Base-by-base conservation (phyloP, 2,888 invertebrate genomes). In the Calameuta pallipes region DNA sequence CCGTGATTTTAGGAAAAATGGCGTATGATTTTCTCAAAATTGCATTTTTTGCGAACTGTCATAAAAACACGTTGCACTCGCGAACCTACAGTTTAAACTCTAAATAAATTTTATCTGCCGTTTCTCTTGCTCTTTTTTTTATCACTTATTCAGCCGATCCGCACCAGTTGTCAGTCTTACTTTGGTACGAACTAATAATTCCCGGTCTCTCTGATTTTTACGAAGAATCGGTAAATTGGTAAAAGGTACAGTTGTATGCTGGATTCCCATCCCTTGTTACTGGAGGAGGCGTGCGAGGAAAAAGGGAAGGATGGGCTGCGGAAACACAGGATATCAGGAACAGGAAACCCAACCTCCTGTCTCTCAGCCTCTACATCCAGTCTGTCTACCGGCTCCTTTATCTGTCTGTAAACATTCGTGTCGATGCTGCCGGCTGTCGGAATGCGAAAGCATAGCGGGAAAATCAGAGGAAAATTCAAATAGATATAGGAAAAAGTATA, bases 331-430 rank as follows among this genome's bases (percentile, higher is more conserved):
- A 71, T 15, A 71, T 71, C 71, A 34, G 71, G 71, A 71, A 71
- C 71, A 71, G 71, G 71, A 71, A 71, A 31, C 71, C 71, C 71
- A 71, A 30, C 71, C 31, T 71, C 71, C 33, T 11, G 31, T 71
- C 71, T n/a, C 13, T 71, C 71, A 56, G 23, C 9, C 41, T 56
- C 41, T 56, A 56, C 41, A 56, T 23, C 41, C 23, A 56, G 41
- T 56, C 75, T 75, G 56, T 9, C 33, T 74, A 70, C 23, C 56
- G 80, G 71, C 36, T 35, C n/a, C 12, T 77, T 36, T 71, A 31
- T 75, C 33, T 56, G n/a, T 73, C 34, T 73, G 23, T 37, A 34
- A 33, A 13, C 41, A 73, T 11, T 15, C 56, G 9, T 73, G 35
- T 41, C 35, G 69, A 76, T 76, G 71, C 71, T 76, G 30, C 71